Base-by-base conservation (phyloP, 2,888 invertebrate genomes). In the Hydriomena furcata region DNA sequence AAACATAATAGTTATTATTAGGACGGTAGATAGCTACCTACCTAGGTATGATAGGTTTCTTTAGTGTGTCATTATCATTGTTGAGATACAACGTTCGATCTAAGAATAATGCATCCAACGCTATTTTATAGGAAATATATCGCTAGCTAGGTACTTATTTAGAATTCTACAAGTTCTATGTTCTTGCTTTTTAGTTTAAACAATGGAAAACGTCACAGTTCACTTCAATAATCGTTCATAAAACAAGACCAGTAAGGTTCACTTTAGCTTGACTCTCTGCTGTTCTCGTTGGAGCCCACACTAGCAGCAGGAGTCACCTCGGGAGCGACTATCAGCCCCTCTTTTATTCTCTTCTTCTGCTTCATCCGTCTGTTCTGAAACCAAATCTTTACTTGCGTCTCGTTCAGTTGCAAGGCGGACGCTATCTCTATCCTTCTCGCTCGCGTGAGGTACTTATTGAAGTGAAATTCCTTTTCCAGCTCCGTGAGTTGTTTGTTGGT, bases 401-500 rank as follows among this genome's bases (percentile, higher is more conserved):
- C 99, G 85, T 99, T 99, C 42, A 99, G 93, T 75, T 98, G 97
- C 45, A 99, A 90, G 1, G 98, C 96, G 1, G 97, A 96, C 0
- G 99, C 99, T 64, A 99, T 99, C 88, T 99, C 99, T 79, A 99
- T 99, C 68, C 99, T 93, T 62, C 99, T 92, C 27, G 98, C 99
- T 65, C 99, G 91, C 27, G 99, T 99, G 73, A 99, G 93, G 91
- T 99, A 99, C 89, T 98, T 99, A 91, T 99, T 99, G 90, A 98
- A 99, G 84, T 99, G 99, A 91, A 99, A 99, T 85, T 99, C 99
- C 80, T 99, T 99, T 83, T 99, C 99, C 62, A 99, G 92, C 85
- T 99, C 99, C 1, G 99, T 99, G 59, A 99, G 93, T 83, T 99
- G 99, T 86, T 99, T 99, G 88, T 99, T 99, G 63, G 99, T 99